Percentiles rank a stretch among this genome's conserved stretches.
Conservation (phyloP, 1,140 invertebrate genomes). For the Drosophila kohkoa region DNA sequence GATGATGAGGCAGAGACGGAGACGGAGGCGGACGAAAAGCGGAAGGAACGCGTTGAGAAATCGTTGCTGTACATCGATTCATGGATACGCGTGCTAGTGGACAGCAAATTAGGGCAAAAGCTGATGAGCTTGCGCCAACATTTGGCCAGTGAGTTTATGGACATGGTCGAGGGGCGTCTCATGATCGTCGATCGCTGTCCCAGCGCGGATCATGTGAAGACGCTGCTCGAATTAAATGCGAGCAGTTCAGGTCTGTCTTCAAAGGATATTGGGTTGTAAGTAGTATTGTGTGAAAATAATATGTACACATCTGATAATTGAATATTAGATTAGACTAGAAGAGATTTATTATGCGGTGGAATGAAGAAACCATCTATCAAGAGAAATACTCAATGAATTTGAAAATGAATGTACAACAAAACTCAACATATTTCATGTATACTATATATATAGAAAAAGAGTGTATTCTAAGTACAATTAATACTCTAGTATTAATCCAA, state of each 20-base stretch:
- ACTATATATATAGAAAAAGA: neutral
- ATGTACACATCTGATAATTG: too few species aligned
- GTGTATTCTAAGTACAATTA: neutral
- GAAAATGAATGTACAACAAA: too few species aligned
- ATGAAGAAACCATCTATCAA: too few species aligned
- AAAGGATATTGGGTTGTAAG: neutral
- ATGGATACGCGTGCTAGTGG: constrained; percentile 34
- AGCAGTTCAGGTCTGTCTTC: neutral
- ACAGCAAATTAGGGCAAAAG: neutral
- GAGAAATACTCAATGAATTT: neutral
- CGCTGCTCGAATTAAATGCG: neutral
- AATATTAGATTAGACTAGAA: too few species aligned
- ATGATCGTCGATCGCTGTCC: neutral
- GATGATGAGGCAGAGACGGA: neutral
- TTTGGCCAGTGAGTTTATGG: constrained; percentile 32
- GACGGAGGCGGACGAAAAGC: too few species aligned
- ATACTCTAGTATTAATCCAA: neutral
- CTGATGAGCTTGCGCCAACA: constrained; percentile 31
- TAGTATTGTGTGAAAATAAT: too few species aligned
- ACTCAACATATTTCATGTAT: too few species aligned
- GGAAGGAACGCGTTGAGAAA: neutral
- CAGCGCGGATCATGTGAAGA: neutral
- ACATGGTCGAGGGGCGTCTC: constrained; percentile 31
- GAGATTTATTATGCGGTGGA: too few species aligned
- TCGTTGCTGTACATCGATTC: constrained; percentile 37